These are phyloP conservation scores for Thalpophila matura DNA, from an alignment of 2,888 invertebrate species.

Conservation along the genomic window DNA sequence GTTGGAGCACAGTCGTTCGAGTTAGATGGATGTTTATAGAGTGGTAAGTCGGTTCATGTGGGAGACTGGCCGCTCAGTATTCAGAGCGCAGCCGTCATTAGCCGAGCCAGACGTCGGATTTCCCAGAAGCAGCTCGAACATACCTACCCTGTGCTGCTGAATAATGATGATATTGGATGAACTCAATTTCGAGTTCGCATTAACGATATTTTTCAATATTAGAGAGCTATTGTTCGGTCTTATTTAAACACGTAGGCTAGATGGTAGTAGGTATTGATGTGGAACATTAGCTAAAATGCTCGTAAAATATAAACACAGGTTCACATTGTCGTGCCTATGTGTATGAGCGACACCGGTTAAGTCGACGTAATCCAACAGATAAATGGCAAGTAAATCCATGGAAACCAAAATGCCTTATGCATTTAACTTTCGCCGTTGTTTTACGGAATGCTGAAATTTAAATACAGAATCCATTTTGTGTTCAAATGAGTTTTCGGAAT, in stretches of 20 bases:
- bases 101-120: slow-evolving; percentile 85
- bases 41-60: slow-evolving; percentile 62
- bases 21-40: slow-evolving; percentile 51
- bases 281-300: slow-evolving; percentile 16
- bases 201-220: slow-evolving; percentile 61
- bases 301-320: background rate
- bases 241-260: slow-evolving; percentile 32
- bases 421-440: slow-evolving; percentile 88
- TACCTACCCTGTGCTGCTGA: slow-evolving; percentile 76
- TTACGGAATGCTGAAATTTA: slow-evolving; percentile 90
- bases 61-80: slow-evolving; percentile 79
- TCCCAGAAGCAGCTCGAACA: slow-evolving; percentile 82
- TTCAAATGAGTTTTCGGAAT: slow-evolving; percentile 91
- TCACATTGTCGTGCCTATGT: background rate
- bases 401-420: slow-evolving; percentile 81
- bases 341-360: slow-evolving; percentile 35
- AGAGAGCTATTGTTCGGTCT: slow-evolving; percentile 40
- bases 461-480: slow-evolving; percentile 91
- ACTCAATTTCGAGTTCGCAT: slow-evolving; percentile 74
- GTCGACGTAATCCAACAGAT: slow-evolving; percentile 58
- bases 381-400: slow-evolving; percentile 73
- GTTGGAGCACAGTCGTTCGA: slow-evolving; percentile 28
- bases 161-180: slow-evolving; percentile 83
- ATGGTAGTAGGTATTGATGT: slow-evolving; percentile 12
- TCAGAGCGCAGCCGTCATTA: slow-evolving; percentile 86